These are phyloP conservation scores for Eupithecia subfuscata DNA, from an alignment of 2,888 invertebrate species.

Conservation along the genomic window DNA sequence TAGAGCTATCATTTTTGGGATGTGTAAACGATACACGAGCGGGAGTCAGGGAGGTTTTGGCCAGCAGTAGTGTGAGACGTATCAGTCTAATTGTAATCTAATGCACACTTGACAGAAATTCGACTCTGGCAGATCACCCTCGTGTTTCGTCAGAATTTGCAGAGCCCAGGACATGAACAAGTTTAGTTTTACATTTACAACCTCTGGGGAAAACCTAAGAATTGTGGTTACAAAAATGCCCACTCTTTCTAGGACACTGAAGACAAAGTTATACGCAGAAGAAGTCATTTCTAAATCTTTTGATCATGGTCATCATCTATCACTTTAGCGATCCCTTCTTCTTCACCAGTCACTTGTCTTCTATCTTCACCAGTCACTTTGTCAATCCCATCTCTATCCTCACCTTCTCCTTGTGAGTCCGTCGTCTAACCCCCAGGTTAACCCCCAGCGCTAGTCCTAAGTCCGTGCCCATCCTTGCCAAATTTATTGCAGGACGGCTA, in stretches of 20 bases:
- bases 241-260: not conserved
- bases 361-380: not conserved
- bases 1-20: not conserved
- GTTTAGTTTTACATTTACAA: no score
- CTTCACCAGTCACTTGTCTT: not conserved
- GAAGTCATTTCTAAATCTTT: not conserved
- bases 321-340: not conserved
- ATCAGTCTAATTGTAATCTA: not conserved
- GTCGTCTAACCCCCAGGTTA: not conserved
- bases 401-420: not conserved
- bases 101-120: not conserved
- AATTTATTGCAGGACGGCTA: slow-evolving; percentile 73
- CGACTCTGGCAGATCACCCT: not conserved
- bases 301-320: not conserved
- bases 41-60: not conserved
- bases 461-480: slow-evolving; percentile 44
- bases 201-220: no score
- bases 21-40: not conserved
- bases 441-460: slow-evolving; percentile 29
- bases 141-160: no score
- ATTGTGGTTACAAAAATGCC: no score
- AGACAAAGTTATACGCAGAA: not conserved
- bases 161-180: not conserved
- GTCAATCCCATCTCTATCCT: not conserved
- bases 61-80: not conserved